Evolutionary conservation across 2,113 vertebrate species (phyloP).

Genomic region (Thoracochromis brauschi): DNA sequence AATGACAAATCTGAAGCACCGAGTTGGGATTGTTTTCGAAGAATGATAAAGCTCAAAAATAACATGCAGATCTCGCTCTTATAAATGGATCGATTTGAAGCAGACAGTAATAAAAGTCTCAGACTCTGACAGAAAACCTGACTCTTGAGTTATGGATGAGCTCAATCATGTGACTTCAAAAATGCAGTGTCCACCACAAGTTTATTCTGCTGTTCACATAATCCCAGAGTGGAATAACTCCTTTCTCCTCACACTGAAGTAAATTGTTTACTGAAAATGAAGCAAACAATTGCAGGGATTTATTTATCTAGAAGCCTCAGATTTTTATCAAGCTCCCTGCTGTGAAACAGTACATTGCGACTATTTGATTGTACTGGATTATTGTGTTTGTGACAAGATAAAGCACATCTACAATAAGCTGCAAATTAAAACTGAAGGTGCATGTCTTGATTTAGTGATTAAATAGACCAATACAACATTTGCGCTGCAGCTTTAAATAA

Average conservation of each 20-base stretch:
- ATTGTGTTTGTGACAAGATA: conserved; percentile 5
- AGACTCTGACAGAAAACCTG: not conserved
- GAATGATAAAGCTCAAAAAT: not conserved
- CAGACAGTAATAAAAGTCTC: not conserved
- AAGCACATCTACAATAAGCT: conserved; percentile 8
- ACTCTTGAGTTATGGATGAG: not conserved
- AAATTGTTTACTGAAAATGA: conserved; percentile 2
- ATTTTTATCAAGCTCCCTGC: not conserved
- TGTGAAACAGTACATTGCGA: not conserved
- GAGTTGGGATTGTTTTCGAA: not conserved
- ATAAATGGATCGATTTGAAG: not conserved
- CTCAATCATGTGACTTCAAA: not conserved
- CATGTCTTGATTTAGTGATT: not conserved
- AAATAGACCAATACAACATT: not conserved
- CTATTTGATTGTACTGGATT: conserved; percentile 17
- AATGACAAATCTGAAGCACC: not conserved
- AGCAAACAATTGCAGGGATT: not conserved
- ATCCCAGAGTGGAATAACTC: not conserved
- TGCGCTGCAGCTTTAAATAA: not conserved
- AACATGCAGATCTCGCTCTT: not conserved
- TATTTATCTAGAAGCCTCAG: not conserved
- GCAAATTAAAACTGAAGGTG: not conserved
- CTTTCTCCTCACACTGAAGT: not conserved
- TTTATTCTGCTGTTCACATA: not conserved
- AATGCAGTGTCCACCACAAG: not conserved